A percentile compares a stretch with the other conserved stretches of the same genome.
Evolutionary conservation across 2,888 invertebrate species (phyloP).

Genomic region (Pachycephus smyrnensis): DNA sequence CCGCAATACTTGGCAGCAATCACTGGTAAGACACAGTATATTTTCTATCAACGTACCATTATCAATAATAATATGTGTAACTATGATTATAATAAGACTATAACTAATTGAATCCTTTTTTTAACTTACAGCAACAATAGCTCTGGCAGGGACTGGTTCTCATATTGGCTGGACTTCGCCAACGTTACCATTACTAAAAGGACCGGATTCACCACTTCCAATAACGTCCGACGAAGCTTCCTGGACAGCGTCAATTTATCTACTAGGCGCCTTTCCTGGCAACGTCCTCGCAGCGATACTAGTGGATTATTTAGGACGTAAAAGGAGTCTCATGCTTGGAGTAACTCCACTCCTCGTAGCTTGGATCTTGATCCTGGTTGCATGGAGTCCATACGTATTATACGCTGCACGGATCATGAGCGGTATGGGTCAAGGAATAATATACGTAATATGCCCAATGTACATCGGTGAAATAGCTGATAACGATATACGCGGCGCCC

Average conservation of each 20-base stretch:
- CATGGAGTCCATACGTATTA: constrained; percentile 70
- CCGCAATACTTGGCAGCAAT: constrained; percentile 62
- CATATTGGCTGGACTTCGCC: constrained; percentile 66
- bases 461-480: constrained; percentile 75
- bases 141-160: constrained; percentile 56
- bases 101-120: too few species aligned
- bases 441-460: constrained; percentile 74
- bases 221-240: constrained; percentile 60
- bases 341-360: constrained; percentile 72
- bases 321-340: constrained; percentile 69
- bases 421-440: constrained; percentile 74
- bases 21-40: constrained; percentile 50
- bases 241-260: constrained; percentile 71
- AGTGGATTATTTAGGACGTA: constrained; percentile 72
- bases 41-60: not conserved
- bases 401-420: constrained; percentile 73
- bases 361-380: constrained; percentile 73
- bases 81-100: too few species aligned
- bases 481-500: constrained; percentile 71
- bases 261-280: constrained; percentile 72
- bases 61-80: not conserved
- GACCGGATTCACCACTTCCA: constrained; percentile 51
- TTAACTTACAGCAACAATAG: constrained; percentile 51
- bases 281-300: constrained; percentile 71
- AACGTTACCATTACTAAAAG: constrained; percentile 57